Percentiles rank a stretch among this genome's conserved stretches.
Evolutionary conservation across 1,140 invertebrate genomes (phyloP).

Genomic region (Listronotus oregonensis): DNA sequence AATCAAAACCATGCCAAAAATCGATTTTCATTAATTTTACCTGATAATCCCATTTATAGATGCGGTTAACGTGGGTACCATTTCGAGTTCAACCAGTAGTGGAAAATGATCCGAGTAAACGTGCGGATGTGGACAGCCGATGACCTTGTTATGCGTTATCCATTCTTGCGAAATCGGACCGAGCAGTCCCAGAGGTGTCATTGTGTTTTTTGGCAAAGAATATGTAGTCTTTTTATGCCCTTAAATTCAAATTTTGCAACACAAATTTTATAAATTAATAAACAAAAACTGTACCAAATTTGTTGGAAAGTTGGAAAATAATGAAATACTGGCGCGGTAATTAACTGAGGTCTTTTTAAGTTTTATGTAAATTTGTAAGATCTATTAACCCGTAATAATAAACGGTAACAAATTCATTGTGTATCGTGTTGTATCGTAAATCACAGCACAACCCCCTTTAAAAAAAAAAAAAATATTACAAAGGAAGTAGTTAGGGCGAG

Average conservation of each 20-base stretch:
- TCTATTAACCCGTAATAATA: no score
- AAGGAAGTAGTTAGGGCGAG: no score
- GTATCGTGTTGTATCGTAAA: no score
- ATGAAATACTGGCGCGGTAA: no score
- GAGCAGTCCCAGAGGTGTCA: slow-evolving; percentile 91
- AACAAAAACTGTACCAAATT: no score
- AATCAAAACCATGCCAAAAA: no score
- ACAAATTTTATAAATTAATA: neutral
- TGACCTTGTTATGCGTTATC: slow-evolving; percentile 93
- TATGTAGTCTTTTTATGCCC: slow-evolving; percentile 99
- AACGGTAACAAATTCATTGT: no score
- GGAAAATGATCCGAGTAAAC: slow-evolving; percentile 99
- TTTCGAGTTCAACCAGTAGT: slow-evolving; percentile 91
- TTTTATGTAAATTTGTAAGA: no score
- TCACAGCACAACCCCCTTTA: no score
- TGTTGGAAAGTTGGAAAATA: no score
- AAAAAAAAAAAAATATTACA: no score
- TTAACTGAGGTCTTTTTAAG: no score
- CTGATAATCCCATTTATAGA: slow-evolving; percentile 58
- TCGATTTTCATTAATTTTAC: slow-evolving; percentile 42
- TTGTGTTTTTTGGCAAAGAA: slow-evolving; percentile 94
- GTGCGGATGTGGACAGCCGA: slow-evolving; percentile 98
- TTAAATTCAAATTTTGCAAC: slow-evolving; percentile 96
- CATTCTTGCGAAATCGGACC: slow-evolving; percentile 93
- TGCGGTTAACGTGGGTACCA: slow-evolving; percentile 66